phyloP scores from a whole-genome alignment of 2,113 vertebrate genomes.

The Pholis gunnellus region DNA sequence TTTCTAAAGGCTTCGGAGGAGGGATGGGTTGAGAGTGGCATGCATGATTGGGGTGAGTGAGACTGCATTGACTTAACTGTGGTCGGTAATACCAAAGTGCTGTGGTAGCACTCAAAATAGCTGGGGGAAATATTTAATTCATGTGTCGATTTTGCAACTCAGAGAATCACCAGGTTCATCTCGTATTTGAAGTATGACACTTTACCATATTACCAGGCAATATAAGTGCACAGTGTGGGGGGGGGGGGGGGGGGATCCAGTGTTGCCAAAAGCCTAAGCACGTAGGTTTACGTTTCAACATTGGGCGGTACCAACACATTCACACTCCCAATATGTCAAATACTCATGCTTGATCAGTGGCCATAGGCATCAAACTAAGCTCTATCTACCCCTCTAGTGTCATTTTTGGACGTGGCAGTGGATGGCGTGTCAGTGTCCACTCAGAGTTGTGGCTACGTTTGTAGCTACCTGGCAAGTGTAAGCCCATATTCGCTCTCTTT shows the following conservation, averaged over 20 bases:
- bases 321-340: neutral
- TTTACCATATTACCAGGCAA: conserved; percentile 10
- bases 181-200: neutral
- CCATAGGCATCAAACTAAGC: neutral
- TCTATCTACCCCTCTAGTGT: neutral
- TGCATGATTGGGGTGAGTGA: conserved; percentile 28
- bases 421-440: neutral
- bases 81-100: conserved; percentile 31
- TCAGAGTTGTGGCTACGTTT: neutral
- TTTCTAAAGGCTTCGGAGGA: conserved; percentile 25
- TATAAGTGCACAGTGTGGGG: neutral
- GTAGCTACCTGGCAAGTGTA: neutral
- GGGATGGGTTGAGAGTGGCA: neutral
- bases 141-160: conserved; percentile 33
- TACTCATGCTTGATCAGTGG: neutral
- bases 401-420: too few relatives aligned
- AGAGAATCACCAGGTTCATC: conserved; percentile 30
- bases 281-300: neutral
- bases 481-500: neutral
- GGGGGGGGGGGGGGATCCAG: conserved; percentile 1
- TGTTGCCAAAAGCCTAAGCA: neutral
- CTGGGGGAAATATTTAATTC: conserved; percentile 46
- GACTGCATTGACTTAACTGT: conserved; percentile 37
- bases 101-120: conserved; percentile 28
- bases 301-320: neutral